phyloP scores from a whole-genome alignment of 1,140 invertebrate species.

The Hydropsyche tenuis region DNA sequence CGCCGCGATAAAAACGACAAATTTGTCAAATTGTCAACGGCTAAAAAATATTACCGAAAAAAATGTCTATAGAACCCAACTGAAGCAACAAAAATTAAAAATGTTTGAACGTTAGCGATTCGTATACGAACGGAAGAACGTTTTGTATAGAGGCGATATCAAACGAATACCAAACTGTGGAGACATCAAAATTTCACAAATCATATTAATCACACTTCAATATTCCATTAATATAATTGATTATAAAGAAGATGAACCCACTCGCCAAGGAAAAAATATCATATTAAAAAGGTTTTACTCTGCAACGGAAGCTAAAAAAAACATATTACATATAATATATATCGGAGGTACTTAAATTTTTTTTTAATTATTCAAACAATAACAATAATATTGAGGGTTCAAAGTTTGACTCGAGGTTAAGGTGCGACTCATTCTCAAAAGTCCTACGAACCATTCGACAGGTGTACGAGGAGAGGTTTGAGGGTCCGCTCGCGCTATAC shows the following conservation, averaged over 20 bases:
- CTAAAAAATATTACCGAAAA: background rate
- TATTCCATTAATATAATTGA: too few relatives aligned
- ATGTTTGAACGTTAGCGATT: background rate
- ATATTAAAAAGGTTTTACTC: too few relatives aligned
- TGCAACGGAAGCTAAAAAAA: too few relatives aligned
- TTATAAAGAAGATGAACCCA: too few relatives aligned
- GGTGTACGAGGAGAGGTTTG: conserved; percentile 23
- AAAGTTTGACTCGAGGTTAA: too few relatives aligned
- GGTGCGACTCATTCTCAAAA: background rate
- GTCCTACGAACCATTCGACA: background rate
- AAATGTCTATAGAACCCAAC: background rate
- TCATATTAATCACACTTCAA: too few relatives aligned
- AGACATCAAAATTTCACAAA: too few relatives aligned
- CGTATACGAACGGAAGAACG: conserved; percentile 10
- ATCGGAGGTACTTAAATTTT: too few relatives aligned
- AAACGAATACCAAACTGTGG: background rate
- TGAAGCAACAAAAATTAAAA: background rate
- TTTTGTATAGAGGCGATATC: background rate
- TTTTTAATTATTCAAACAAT: too few relatives aligned
- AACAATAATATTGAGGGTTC: too few relatives aligned
- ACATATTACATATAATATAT: too few relatives aligned
- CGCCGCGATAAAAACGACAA: conserved; percentile 10
- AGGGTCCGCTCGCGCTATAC: conserved; percentile 1
- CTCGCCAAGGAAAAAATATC: too few relatives aligned
- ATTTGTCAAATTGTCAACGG: conserved; percentile 20